Conservation (phyloP, 2,113 vertebrate species). For the Lucifuga dentata region DNA sequence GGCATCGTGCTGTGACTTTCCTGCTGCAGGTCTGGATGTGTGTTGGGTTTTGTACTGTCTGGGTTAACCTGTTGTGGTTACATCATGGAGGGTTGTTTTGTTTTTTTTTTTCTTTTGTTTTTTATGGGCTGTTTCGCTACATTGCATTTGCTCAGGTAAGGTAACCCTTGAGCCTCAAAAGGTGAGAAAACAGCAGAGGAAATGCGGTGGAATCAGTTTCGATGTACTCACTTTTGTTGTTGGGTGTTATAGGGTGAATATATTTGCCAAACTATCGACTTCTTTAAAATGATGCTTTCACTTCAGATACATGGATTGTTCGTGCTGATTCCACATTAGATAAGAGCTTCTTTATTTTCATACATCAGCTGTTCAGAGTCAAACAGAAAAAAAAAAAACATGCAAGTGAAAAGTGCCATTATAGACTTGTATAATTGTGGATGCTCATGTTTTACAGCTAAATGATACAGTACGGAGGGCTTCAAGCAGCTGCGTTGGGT, state of each 20-base stretch:
- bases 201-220: too few species aligned
- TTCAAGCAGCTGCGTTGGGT: slow-evolving; percentile 31
- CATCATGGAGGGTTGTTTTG: slow-evolving; percentile 20
- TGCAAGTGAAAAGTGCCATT: not conserved
- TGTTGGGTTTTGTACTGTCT: not conserved
- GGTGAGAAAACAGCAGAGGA: too few species aligned
- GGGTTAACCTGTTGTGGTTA: slow-evolving; percentile 46
- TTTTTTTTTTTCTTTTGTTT: too few species aligned
- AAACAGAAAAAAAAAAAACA: too few species aligned
- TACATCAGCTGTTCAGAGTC: too few species aligned
- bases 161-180: not conserved
- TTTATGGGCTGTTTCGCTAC: slow-evolving; percentile 13
- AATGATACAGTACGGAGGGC: slow-evolving; percentile 49
- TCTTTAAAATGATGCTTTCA: too few species aligned
- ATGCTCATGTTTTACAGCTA: slow-evolving; percentile 32
- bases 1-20: slow-evolving; percentile 48
- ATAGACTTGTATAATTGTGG: not conserved
- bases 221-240: too few species aligned
- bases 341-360: too few species aligned
- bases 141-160: slow-evolving; percentile 16
- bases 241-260: too few species aligned
- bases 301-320: too few species aligned
- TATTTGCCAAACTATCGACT: too few species aligned
- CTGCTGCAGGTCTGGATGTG: slow-evolving; percentile 12
- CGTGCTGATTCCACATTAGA: too few species aligned